Conservation (phyloP, 2,888 invertebrate species). For the Apodemia zela region DNA sequence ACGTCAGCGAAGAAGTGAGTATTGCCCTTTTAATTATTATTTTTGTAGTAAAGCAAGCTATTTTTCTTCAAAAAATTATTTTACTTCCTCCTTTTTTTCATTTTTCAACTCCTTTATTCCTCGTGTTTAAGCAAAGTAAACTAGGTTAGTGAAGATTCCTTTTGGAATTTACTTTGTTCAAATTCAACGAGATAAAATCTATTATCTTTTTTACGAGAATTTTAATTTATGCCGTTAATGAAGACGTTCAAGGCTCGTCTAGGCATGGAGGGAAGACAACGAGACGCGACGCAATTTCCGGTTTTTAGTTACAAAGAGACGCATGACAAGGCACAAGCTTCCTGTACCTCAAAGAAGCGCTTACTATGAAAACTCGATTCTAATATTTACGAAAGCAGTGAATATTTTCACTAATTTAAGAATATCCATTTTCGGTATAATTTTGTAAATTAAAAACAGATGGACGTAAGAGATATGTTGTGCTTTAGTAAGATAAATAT, state of each 20-base stretch:
- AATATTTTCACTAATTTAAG: too few relatives aligned
- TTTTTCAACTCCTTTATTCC: neutral
- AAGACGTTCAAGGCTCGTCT: slow-evolving; percentile 53
- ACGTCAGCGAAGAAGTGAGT: too few relatives aligned
- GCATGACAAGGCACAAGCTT: slow-evolving; percentile 41
- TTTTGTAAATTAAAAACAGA: too few relatives aligned
- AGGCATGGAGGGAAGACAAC: slow-evolving; percentile 60
- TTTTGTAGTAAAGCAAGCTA: too few relatives aligned
- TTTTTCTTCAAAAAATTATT: too few relatives aligned
- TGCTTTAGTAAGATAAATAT: too few relatives aligned
- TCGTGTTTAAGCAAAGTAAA: slow-evolving; percentile 6
- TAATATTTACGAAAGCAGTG: neutral
- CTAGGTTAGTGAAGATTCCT: slow-evolving; percentile 7
- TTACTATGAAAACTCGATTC: neutral
- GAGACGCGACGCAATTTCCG: slow-evolving; percentile 73
- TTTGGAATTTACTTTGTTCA: slow-evolving; percentile 21
- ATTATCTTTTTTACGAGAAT: slow-evolving; percentile 35
- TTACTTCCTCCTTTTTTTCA: too few relatives aligned
- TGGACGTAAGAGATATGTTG: too few relatives aligned
- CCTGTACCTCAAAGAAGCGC: slow-evolving; percentile 1
- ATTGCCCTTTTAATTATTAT: too few relatives aligned
- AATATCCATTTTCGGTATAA: too few relatives aligned
- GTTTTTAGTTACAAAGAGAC: slow-evolving; percentile 76
- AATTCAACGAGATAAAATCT: slow-evolving; percentile 25
- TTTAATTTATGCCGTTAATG: slow-evolving; percentile 71